Base-by-base conservation (phyloP, 2,888 invertebrate species). In the Phortica magna region DNA sequence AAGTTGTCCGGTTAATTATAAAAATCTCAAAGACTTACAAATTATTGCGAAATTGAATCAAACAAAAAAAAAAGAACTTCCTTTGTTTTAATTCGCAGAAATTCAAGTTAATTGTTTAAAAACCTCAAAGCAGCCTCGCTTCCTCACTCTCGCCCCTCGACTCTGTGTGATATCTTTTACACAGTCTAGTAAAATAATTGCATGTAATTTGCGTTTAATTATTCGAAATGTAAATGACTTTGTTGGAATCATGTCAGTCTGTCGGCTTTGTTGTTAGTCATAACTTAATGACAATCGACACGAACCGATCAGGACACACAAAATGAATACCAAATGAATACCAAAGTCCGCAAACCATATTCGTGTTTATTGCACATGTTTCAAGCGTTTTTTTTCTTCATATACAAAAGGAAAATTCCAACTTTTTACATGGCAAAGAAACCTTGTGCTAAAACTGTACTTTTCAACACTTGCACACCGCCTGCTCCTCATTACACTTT, bases 161-260 rank as follows among this genome's bases (percentile, higher is more conserved):
- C 48, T 48, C 9, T 48, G 4, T 5, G 4, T 59, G 59, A 70
- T 43, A 68, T 48, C 42, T 43, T 57, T 6, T 61, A 19, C 19
- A 61, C 61, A 22, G 48, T 73, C 57, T 14, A 41, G 10, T 39
- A 59, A 77, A 77, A 79, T 82, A 85, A 85, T 85, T 87, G 81
- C 74, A 74, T 74, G 75, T 83, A 86, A 84, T 84, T 85, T 81
- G 80, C 77, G 76, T 83, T 77, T 81, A 85, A 86, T 85, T 85
- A 85, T 79, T 77, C 67, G 65, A 78, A 79, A 83, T 78, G 78
- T 77, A 79, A 82, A 80, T 57, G 76, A 77, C 75, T 76, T 74
- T 59, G 77, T 75, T 53, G 55, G 82, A 87, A 83, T 85, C 85
- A 85, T 85, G 85, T 85, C 83, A 85, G 81, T 87, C 84, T 85